These are phyloP conservation scores for Pionites leucogaster DNA, from an alignment of 2,113 vertebrate species.

Conservation along the genomic window DNA sequence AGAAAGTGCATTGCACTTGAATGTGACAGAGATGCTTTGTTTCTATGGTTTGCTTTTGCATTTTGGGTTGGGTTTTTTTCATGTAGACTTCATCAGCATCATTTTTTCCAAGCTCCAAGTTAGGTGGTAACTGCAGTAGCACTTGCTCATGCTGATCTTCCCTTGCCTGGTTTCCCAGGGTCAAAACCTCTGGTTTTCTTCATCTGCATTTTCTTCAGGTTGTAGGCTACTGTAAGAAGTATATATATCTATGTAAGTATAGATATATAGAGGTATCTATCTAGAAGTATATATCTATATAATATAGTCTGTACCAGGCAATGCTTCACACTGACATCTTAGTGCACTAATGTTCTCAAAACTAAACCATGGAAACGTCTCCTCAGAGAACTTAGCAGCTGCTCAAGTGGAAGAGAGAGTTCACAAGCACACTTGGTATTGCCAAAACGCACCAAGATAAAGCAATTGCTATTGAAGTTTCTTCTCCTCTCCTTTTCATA, in stretches of 20 bases:
- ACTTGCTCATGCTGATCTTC: background rate
- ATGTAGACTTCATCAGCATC: background rate
- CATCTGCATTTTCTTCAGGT: background rate
- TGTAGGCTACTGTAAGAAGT: background rate
- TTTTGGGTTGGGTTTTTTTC: background rate
- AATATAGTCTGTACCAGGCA: background rate
- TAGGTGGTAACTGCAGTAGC: background rate
- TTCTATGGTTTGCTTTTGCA: background rate
- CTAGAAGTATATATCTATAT: background rate
- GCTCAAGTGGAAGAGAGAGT: background rate
- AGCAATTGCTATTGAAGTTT: background rate
- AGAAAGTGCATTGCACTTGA: background rate
- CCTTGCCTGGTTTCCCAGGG: background rate
- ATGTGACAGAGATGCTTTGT: background rate
- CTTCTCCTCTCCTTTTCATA: background rate
- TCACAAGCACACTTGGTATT: background rate
- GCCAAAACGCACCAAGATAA: background rate
- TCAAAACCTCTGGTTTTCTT: background rate
- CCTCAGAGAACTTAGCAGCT: background rate
- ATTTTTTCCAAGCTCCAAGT: background rate
- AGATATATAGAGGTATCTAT: background rate
- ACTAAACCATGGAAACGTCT: background rate
- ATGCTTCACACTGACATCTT: background rate
- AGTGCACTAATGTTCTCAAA: background rate
- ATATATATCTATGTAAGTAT: background rate